These are phyloP conservation scores for Tiliacea citrago DNA, from an alignment of 2,888 invertebrate species.

Conservation along the genomic window DNA sequence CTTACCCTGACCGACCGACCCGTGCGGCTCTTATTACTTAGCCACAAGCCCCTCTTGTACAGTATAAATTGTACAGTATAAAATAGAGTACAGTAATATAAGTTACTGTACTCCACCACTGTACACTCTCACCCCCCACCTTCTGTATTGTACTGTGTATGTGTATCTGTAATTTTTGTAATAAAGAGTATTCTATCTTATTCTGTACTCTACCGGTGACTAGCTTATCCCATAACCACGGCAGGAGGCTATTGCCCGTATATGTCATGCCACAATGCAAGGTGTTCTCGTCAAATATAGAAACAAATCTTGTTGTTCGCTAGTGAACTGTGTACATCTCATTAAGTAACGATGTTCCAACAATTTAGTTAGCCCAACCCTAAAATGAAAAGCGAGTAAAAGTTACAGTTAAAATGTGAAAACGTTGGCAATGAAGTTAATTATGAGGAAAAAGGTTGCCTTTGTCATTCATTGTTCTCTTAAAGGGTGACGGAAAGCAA, in stretches of 20 bases:
- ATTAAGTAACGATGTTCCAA: neutral
- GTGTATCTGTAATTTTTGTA: too few relatives aligned
- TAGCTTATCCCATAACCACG: neutral
- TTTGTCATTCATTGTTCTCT: slow-evolving; percentile 11
- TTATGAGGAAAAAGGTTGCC: neutral
- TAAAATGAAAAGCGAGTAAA: neutral
- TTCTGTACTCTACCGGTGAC: too few relatives aligned
- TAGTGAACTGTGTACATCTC: too few relatives aligned
- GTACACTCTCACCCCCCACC: too few relatives aligned
- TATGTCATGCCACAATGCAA: neutral
- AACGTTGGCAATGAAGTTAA: neutral
- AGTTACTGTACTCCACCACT: too few relatives aligned
- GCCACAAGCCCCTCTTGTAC: too few relatives aligned
- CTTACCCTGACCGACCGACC: too few relatives aligned
- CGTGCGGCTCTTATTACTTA: too few relatives aligned
- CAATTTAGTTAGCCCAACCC: neutral
- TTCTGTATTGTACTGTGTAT: too few relatives aligned
- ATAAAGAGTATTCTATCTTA: too few relatives aligned
- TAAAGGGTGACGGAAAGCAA: neutral
- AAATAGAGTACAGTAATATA: too few relatives aligned
- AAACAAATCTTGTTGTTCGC: neutral
- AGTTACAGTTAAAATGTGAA: neutral
- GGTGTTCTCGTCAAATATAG: neutral
- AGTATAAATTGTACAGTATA: too few relatives aligned
- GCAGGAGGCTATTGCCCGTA: neutral